These are phyloP conservation scores for Peromyscus nudipes DNA, from an alignment of 2,797 vertebrate species.

Conservation along the genomic window DNA sequence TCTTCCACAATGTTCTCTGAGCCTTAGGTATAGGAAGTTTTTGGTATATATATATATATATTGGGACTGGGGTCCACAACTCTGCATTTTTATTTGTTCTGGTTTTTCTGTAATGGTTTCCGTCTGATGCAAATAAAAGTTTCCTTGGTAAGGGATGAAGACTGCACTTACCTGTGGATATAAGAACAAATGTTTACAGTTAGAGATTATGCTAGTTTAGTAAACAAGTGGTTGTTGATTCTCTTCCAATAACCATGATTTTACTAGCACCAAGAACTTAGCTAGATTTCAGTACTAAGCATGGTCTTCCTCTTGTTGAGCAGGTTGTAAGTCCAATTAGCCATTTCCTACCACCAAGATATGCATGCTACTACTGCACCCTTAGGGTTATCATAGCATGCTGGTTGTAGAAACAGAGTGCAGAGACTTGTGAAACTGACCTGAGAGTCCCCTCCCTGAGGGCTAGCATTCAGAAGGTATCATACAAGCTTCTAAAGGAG, in stretches of 20 bases:
- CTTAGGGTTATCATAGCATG: too few species aligned
- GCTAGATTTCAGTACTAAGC: background rate
- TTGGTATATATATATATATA: background rate
- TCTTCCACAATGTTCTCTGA: background rate
- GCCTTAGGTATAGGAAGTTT: background rate
- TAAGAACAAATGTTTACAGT: background rate
- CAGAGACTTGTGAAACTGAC: background rate
- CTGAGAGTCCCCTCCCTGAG: background rate
- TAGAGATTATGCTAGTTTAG: background rate
- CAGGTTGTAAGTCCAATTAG: too few species aligned
- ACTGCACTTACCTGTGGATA: background rate
- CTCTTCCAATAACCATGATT: background rate
- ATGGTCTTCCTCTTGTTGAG: background rate
- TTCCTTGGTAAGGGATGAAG: background rate
- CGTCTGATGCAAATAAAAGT: background rate
- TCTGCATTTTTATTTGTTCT: background rate
- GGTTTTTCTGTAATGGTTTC: background rate
- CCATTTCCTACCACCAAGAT: background rate
- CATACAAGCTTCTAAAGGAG: background rate
- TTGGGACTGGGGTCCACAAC: background rate
- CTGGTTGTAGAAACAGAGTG: too few species aligned
- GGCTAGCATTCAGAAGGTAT: background rate
- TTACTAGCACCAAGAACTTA: background rate
- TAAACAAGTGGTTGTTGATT: background rate
- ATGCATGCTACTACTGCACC: too few species aligned